Base-by-base conservation (phyloP, 2,797 vertebrate species). In the Smutsia temminckii region DNA sequence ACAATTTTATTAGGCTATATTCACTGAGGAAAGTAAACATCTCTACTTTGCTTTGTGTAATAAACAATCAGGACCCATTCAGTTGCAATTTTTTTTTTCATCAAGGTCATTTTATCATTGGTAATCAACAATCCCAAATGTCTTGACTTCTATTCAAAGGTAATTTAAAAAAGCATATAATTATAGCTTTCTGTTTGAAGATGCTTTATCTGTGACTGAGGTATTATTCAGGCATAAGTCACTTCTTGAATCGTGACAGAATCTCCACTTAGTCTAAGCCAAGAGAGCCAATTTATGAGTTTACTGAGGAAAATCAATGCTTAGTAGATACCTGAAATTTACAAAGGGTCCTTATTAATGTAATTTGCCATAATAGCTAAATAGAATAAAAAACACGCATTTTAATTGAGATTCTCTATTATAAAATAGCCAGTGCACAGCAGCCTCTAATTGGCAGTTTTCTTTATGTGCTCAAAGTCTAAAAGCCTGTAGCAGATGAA, bases 281-380 rank as follows among this genome's bases (percentile, higher is more conserved):
- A 61, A 75, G 55, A 87, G 55, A 57, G 59, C 21, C 51, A 93
- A 40, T 63, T 64, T 75, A 83, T 59, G 25, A 75, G 4, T 8
- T 64, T 69, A 75, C 42, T 78, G 14, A 92, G 64, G 46, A 71
- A 93, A 94, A 92, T 63, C 32, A 68, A 42, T 75, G 27, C 6
- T 77, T 68, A 72, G 25, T 34, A 66, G 13, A 32, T 42, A 93
- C 14, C 8, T 68, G 27, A 71, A 96, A 92, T 80, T 85, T 71
- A 64, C 51, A 92, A 85, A 96, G 16, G 0, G 2, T 81, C 34
- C 23, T 88, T 49, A 75, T 88, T 90, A 92, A 84, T 91, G 17
- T 72, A 85, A 87, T 96, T 89, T 85, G 12, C 5, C 72, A 80
- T 95, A 72, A 91, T 71, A 91, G 20, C 7, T 92, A 95, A 86